Conservation (phyloP, 2,113 vertebrate species). For the Microcebus griseorufus region DNA sequence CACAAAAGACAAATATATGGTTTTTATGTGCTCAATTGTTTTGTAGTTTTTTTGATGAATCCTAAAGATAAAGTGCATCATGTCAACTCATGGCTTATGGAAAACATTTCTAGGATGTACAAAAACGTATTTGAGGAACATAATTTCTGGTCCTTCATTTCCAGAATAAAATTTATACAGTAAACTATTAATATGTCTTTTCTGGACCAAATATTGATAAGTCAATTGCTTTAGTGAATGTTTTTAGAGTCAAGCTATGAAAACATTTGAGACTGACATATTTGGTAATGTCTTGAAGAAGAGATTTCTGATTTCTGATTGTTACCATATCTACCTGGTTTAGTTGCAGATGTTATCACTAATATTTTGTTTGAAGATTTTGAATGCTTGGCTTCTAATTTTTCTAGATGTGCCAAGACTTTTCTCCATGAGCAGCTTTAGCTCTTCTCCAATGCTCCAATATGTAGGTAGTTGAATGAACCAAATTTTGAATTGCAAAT, state of each 20-base stretch:
- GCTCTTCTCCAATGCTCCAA: not conserved
- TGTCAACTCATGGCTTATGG: not conserved
- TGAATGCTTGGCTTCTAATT: not conserved
- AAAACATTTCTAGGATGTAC: not conserved
- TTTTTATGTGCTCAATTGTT: not conserved
- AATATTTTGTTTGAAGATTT: not conserved
- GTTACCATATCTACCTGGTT: not conserved
- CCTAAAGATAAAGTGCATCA: not conserved
- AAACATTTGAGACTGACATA: not conserved
- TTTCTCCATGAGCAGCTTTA: not conserved
- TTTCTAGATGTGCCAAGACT: not conserved
- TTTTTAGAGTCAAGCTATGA: not conserved
- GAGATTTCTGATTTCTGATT: not conserved
- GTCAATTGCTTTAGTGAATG: not conserved
- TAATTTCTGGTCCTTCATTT: not conserved
- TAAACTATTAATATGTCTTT: not conserved
- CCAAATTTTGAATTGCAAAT: not conserved
- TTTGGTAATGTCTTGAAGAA: not conserved
- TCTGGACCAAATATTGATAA: not conserved
- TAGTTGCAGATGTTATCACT: not conserved
- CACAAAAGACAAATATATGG: not conserved
- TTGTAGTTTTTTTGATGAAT: not conserved
- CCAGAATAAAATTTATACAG: not conserved
- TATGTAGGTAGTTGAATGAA: not conserved
- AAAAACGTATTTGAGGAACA: not conserved